Conservation (phyloP, 2,888 invertebrate species). For the Argyresthia goedartella region DNA sequence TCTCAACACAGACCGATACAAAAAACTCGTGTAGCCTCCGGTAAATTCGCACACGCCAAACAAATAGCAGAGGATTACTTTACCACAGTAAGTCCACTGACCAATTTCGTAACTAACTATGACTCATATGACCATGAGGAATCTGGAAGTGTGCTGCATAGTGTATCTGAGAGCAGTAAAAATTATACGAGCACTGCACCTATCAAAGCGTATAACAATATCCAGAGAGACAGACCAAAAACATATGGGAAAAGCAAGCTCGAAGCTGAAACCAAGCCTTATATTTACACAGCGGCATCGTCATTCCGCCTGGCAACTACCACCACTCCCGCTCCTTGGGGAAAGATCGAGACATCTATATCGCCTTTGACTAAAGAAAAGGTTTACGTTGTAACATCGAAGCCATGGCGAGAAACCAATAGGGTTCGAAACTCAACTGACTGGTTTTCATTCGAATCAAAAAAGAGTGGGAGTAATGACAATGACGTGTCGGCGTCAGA, state of each 20-base stretch:
- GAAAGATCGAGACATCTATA: slow-evolving; percentile 76
- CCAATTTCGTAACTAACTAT: slow-evolving; percentile 33
- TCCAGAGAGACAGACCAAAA: slow-evolving; percentile 38
- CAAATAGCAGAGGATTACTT: slow-evolving; percentile 84
- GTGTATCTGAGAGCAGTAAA: slow-evolving; percentile 35
- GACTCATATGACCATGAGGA: slow-evolving; percentile 60
- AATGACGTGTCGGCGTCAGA: slow-evolving; percentile 30
- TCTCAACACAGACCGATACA: slow-evolving; percentile 64
- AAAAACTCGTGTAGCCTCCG: slow-evolving; percentile 59
- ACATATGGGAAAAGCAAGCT: slow-evolving; percentile 33
- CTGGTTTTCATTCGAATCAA: slow-evolving; percentile 47
- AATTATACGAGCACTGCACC: slow-evolving; percentile 25
- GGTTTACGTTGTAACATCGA: slow-evolving; percentile 86
- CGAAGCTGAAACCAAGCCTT: slow-evolving; percentile 39
- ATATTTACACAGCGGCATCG: slow-evolving; percentile 53
- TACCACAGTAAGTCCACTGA: slow-evolving; percentile 69
- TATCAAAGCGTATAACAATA: slow-evolving; percentile 42
- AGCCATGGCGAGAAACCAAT: slow-evolving; percentile 60
- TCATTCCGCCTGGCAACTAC: slow-evolving; percentile 48
- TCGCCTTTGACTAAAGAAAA: slow-evolving; percentile 85
- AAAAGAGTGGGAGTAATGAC: slow-evolving; percentile 28
- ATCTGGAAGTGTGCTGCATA: slow-evolving; percentile 55
- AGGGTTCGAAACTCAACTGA: slow-evolving; percentile 25
- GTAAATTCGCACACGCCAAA: slow-evolving; percentile 75
- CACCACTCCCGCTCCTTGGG: slow-evolving; percentile 71